These are phyloP conservation scores for Torymus tubicola DNA, from an alignment of 2,888 invertebrate genomes.

Conservation along the genomic window DNA sequence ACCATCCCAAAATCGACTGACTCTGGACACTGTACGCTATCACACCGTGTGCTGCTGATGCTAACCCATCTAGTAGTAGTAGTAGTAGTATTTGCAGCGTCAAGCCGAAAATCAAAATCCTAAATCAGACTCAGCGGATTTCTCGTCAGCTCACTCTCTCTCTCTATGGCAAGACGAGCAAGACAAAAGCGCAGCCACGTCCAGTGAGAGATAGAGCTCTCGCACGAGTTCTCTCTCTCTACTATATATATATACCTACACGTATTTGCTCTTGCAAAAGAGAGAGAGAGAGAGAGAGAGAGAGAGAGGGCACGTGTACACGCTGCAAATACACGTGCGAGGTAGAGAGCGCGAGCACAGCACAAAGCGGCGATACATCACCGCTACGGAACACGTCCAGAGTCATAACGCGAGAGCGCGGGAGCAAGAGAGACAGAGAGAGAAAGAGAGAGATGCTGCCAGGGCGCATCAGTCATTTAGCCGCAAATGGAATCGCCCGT, in stretches of 20 bases:
- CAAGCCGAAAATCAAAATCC: conserved; percentile 45
- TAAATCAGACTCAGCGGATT: conserved; percentile 46
- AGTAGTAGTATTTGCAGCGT: conserved; percentile 28
- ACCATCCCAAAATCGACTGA: too few species aligned
- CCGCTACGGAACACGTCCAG: conserved; percentile 66
- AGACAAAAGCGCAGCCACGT: conserved; percentile 18
- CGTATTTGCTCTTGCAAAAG: conserved; percentile 28
- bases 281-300: background rate
- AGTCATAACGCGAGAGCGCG: conserved; percentile 67
- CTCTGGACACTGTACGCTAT: too few species aligned
- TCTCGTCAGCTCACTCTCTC: background rate
- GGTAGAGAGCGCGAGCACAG: background rate
- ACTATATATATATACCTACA: conserved; percentile 10
- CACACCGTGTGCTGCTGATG: background rate
- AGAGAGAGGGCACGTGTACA: background rate
- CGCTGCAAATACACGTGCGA: background rate
- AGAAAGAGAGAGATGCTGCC: conserved; percentile 56
- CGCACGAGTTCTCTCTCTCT: background rate
- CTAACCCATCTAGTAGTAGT: too few species aligned
- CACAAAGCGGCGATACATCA: conserved; percentile 68
- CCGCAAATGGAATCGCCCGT: conserved; percentile 69
- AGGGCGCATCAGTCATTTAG: conserved; percentile 73
- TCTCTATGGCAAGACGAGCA: background rate
- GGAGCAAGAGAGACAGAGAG: background rate
- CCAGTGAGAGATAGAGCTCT: background rate